Conservation (phyloP, 2,888 invertebrate species). For the Caenorhabditis sp. region DNA sequence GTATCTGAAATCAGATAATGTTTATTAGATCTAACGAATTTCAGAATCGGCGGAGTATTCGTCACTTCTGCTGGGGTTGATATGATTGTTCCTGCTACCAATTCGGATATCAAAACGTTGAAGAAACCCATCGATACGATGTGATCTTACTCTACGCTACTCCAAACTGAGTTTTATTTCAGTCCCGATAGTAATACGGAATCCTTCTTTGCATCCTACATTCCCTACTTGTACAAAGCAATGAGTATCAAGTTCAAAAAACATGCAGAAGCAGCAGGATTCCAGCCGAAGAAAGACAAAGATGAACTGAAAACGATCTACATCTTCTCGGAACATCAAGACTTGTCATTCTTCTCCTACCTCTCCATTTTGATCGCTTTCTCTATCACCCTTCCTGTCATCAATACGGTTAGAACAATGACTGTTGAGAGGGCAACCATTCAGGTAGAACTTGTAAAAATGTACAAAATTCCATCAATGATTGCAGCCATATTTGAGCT, state of each 20-base stretch:
- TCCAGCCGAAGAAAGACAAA: not conserved
- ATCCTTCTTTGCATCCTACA: not conserved
- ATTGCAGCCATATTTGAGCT: constrained; percentile 33
- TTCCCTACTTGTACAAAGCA: constrained; percentile 12
- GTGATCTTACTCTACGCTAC: not conserved
- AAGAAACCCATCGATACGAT: not conserved
- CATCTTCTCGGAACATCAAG: constrained; percentile 10
- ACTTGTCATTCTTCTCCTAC: constrained; percentile 2
- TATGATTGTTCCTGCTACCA: constrained; percentile 33
- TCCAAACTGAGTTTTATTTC: not conserved
- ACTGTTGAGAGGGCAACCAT: constrained; percentile 30
- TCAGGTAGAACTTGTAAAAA: not conserved
- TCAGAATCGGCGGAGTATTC: constrained; percentile 34
- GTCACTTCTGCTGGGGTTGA: constrained; percentile 15
- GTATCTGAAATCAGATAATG: not conserved
- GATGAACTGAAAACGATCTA: constrained; percentile 15
- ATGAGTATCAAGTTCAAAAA: constrained; percentile 34
- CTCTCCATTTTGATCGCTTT: not conserved
- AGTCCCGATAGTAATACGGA: not conserved
- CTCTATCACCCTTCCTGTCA: constrained; percentile 36
- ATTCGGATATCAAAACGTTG: not conserved
- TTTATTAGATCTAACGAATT: not conserved
- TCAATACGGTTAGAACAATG: constrained; percentile 25
- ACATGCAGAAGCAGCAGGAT: not conserved
- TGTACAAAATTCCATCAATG: not conserved